Base-by-base conservation (phyloP, 2,797 vertebrate species). In the Coilia nasus region DNA sequence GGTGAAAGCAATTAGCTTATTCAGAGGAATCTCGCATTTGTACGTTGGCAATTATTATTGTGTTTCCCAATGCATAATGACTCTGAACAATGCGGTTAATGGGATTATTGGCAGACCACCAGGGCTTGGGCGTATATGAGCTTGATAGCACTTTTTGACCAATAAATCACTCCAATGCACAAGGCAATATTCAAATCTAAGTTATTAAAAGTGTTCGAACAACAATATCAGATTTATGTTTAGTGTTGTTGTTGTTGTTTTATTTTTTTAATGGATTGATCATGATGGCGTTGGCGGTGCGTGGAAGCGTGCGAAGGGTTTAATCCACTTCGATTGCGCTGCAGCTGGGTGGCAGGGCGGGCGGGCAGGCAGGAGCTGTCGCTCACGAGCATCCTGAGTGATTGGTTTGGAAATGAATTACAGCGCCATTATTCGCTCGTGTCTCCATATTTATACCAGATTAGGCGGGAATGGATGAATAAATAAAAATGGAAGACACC, bases 31-130 rank as follows among this genome's bases (percentile, higher is more conserved):
- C 91, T 92, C 92, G 90, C 85, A 84, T 95, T 94, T 94, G 94
- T 94, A 93, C 90, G 90, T 92, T 88, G 92, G 92, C 90, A 87
- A 94, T 95, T 95, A 95, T 95, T 93, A 92, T 94, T 94, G 93
- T 95, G 94, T 94, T 94, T 94, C 92, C 93, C 91, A 93, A 93
- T 92, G 92, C 92, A 94, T 95, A 95, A 95, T 94, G 94, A 95
- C 93, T 94, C 93, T 93, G 92, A 95, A 95, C 94, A 95, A 95
- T 94, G 95, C 92, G 90, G 93, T 94, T 95, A 95, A 96, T 96
- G 94, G 94, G 87, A 92, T 94, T 95, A 95, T 95, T 96, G 95
- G 95, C 95, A 86, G 84, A 87, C 92, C 89, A 95, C 94, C 95
- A 96, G 93, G 85, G 92, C 86, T 57, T 81, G 50, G 90, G 92